These are phyloP conservation scores for Apostichopus californicus DNA, from an alignment of 35 echinoderm and acorn worm genomes.

Conservation along the genomic window DNA sequence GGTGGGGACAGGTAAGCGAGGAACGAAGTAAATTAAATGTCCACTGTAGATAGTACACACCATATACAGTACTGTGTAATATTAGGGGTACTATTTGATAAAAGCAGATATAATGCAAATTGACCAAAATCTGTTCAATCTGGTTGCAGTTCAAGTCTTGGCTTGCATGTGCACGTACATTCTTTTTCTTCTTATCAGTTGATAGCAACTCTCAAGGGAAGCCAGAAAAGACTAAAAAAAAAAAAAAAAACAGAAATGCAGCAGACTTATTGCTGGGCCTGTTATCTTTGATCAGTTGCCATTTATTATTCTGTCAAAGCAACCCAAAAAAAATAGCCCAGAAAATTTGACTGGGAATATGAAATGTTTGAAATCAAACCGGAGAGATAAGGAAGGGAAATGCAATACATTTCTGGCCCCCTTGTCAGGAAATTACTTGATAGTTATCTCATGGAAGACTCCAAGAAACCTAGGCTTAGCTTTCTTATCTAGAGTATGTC, in stretches of 20 bases:
- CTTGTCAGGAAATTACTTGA: conserved; percentile 52
- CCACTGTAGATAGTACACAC: too few species aligned
- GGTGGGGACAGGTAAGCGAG: too few species aligned
- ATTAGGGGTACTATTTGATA: too few species aligned
- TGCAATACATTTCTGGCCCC: conserved; percentile 52
- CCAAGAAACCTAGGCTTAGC: conserved; percentile 34
- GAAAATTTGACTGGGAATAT: conserved; percentile 37
- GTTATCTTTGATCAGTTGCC: conserved; percentile 27
- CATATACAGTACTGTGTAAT: too few species aligned
- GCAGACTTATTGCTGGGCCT: conserved; percentile 6
- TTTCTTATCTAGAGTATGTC: conserved; percentile 31
- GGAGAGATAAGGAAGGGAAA: conserved; percentile 19
- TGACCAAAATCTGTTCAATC: neutral
- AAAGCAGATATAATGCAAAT: too few species aligned
- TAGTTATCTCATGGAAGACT: conserved; percentile 36
- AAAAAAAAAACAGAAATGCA: neutral
- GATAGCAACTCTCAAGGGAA: neutral
- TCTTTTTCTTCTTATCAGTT: neutral
- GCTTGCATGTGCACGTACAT: neutral
- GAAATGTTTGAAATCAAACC: conserved; percentile 39
- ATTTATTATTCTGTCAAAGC: conserved; percentile 45
- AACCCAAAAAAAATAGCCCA: conserved; percentile 28
- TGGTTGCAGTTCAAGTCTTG: neutral
- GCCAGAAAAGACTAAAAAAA: neutral
- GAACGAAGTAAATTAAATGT: too few species aligned